These are phyloP conservation scores for Mus musculus DNA, from an alignment of 2,113 vertebrate genomes.

Conservation along the genomic window DNA sequence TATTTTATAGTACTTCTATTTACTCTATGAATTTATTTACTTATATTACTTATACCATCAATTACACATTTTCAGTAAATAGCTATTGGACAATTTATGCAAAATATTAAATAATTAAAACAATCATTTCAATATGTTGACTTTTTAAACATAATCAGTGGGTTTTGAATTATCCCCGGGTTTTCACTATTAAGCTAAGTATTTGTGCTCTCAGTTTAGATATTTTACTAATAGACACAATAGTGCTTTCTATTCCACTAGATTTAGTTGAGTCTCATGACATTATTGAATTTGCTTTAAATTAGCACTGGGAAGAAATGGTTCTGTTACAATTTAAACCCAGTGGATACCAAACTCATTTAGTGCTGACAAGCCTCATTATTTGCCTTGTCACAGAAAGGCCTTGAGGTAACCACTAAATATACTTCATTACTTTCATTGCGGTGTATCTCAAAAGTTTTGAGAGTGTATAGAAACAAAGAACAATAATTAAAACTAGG, in stretches of 20 bases:
- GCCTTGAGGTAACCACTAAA: constrained; percentile 42
- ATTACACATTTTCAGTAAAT: neutral
- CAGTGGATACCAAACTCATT: constrained; percentile 66
- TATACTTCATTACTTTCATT: constrained; percentile 75
- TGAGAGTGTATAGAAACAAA: constrained; percentile 58
- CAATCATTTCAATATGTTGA: neutral
- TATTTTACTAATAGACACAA: neutral
- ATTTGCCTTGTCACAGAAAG: constrained; percentile 47
- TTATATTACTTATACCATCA: neutral
- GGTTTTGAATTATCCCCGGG: neutral
- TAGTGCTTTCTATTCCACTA: neutral
- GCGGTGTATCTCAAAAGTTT: constrained; percentile 70
- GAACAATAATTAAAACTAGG: constrained; percentile 70
- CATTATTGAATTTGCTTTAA: constrained; percentile 36
- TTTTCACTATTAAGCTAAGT: neutral
- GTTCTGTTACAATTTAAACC: constrained; percentile 61
- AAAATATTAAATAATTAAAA: neutral
- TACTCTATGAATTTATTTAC: neutral
- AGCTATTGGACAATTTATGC: neutral
- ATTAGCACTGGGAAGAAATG: constrained; percentile 33
- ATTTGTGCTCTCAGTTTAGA: neutral
- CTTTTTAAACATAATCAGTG: neutral
- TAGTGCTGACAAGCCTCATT: constrained; percentile 61
- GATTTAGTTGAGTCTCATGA: neutral
- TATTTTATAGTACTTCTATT: neutral